These are phyloP conservation scores for Sinosuthora webbiana DNA, from an alignment of 2,113 vertebrate species.

Conservation along the genomic window DNA sequence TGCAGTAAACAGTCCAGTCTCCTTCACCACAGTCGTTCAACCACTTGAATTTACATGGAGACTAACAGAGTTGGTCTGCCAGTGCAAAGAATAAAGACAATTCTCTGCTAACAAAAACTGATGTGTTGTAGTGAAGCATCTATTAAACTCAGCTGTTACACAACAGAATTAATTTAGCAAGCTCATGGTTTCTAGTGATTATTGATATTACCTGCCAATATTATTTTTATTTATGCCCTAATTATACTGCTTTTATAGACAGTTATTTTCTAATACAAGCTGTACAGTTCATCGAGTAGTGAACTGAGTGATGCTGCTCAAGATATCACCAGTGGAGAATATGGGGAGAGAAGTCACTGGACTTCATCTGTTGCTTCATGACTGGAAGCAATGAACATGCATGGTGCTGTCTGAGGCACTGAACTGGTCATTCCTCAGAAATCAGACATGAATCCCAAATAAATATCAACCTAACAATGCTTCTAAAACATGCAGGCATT, in stretches of 20 bases:
- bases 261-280: background rate
- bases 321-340: background rate
- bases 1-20: background rate
- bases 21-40: background rate
- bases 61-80: slow-evolving; percentile 42
- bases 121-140: background rate
- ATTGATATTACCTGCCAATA: background rate
- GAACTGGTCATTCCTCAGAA: background rate
- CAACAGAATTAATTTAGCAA: slow-evolving; percentile 3
- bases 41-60: slow-evolving; percentile 18
- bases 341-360: background rate
- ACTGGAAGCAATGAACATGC: background rate
- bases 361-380: background rate
- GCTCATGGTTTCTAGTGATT: background rate
- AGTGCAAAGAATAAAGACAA: slow-evolving; percentile 8
- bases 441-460: background rate
- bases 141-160: background rate
- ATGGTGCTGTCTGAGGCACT: background rate
- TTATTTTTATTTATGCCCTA: background rate
- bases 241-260: background rate
- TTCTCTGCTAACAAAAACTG: background rate
- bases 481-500: background rate
- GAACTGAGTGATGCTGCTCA: background rate
- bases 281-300: background rate
- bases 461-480: background rate